Base-by-base conservation (phyloP, 2,797 vertebrate species). In the Emydoidea blandingii region DNA sequence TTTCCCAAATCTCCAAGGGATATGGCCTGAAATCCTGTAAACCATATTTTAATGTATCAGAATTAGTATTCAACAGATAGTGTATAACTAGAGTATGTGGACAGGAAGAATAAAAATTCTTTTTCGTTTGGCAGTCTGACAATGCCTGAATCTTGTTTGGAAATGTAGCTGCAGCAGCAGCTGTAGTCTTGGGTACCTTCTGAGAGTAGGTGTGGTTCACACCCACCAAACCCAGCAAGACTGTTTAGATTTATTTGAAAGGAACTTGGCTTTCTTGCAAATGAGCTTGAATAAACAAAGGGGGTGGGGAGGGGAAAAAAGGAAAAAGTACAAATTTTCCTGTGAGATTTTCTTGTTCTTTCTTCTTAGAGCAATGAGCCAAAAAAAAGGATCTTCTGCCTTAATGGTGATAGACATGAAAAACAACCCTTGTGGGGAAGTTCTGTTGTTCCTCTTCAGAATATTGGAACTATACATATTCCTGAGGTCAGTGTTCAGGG, bases 311-410 rank as follows among this genome's bases (percentile, higher is more conserved):
- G 18, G 18, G 34, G 31, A 62, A 62, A 41, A n/a, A 76, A 92
- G 81, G 79, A 59, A 31, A 94, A 95, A 62, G 50, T 93, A 95
- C 86, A 89, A 82, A 25, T 94, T 94, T 92, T 95, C 93, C 92
- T 93, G 41, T 89, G 96, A 93, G 93, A 96, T 94, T 90, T 83
- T 92, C 87, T 92, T 91, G 90, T 96, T 56, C 85, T 91, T 96
- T 84, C 31, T 95, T 27, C 54, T 53, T 54, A 29, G 81, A 93
- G 3, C 59, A 25, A 52, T 89, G 68, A 94, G 87, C 88, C 91
- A 96, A 72, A 72, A 54, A 54, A 83, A 85, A 96, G 83, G 52
- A 78, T 90, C 79, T n/a, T 92, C 92, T 91, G 59, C 23, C 41
- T 93, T 74, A 85, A 0, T 50, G 68, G n/a, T n/a, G 18, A 79